Evolutionary conservation across 1,140 invertebrate genomes (phyloP), one percentile per base, ranked within the genome.

Genomic region (Schlechtendalia chinensis): DNA sequence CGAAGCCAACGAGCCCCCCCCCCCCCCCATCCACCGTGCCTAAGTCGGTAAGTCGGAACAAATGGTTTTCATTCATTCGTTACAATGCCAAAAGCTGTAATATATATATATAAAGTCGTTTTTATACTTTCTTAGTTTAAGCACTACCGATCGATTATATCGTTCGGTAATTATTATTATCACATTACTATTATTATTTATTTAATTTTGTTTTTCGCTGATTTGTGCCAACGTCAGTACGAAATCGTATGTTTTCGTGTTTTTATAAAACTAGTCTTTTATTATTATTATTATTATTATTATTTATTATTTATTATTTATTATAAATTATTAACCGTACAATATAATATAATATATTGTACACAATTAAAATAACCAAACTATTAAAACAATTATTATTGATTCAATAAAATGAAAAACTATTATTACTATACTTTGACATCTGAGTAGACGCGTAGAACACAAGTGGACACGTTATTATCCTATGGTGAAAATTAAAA

Each of bases 221-320:
- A 45, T 39, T 39, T 22, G 11, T 67, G 17, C 14, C 17, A 39
- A 39, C 5, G 32, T 67, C 19, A n/a, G 1, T 29, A 63, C 27
- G 5, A 29, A 39, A 65, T 65, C 39, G 2, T 65, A 65, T 50
- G 5, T 12, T 39, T 10, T 65, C 16, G 11, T 65, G 11, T 65
- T 65, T 65, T 45, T 22, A 39, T 4, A 67, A 67, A 39, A 67
- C 63, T 67, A 67, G 63, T 67, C 63, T 67, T n/a, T 32, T 65
- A n/a, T 39, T 39, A 67, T 32, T 19, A 8, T 32, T 27, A 61
- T 61, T 3, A 27, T 16, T 27, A 61, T 61, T 16, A 27, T n/a
- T n/a, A n/a, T n/a, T n/a, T n/a, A n/a, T n/a, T n/a, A n/a, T n/a
- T n/a, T n/a, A n/a, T n/a, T 61, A 61, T 61, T 45, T 39, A 39